phyloP scores from a whole-genome alignment of 2,888 invertebrate species.

The Rhaphigaster nebulosa region DNA sequence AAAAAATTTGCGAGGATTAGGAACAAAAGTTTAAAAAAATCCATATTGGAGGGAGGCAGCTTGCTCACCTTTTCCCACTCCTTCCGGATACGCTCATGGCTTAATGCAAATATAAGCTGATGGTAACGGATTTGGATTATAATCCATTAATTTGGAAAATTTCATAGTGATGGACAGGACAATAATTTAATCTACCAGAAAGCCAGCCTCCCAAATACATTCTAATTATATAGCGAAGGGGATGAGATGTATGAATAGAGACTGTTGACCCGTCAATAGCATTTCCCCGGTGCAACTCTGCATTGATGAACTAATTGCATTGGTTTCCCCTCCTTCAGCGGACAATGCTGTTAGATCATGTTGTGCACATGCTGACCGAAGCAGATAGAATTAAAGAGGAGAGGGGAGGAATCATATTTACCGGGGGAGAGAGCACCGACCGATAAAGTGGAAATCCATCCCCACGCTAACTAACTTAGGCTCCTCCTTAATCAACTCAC shows the following conservation, averaged over 20 bases:
- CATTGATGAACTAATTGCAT: background rate
- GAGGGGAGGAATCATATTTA: constrained; percentile 20
- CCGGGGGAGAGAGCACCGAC: background rate
- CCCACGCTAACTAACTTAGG: background rate
- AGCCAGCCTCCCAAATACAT: background rate
- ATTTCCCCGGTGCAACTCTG: background rate
- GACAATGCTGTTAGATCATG: background rate
- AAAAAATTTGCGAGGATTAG: too few relatives aligned
- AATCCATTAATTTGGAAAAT: background rate
- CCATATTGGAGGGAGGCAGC: too few relatives aligned
- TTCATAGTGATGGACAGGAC: background rate
- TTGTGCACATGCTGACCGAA: background rate
- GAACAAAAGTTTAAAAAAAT: too few relatives aligned
- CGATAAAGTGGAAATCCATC: constrained; percentile 44
- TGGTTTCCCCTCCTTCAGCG: background rate
- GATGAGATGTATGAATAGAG: background rate
- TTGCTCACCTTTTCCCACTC: too few relatives aligned
- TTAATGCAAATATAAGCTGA: too few relatives aligned
- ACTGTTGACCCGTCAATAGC: background rate
- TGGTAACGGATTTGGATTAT: background rate
- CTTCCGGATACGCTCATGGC: too few relatives aligned
- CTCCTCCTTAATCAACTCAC: constrained; percentile 12
- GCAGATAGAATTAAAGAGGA: background rate
- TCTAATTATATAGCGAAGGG: background rate
- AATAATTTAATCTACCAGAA: background rate